phyloP scores from a whole-genome alignment of 2,888 invertebrate species.

The Plemyria rubiginata region DNA sequence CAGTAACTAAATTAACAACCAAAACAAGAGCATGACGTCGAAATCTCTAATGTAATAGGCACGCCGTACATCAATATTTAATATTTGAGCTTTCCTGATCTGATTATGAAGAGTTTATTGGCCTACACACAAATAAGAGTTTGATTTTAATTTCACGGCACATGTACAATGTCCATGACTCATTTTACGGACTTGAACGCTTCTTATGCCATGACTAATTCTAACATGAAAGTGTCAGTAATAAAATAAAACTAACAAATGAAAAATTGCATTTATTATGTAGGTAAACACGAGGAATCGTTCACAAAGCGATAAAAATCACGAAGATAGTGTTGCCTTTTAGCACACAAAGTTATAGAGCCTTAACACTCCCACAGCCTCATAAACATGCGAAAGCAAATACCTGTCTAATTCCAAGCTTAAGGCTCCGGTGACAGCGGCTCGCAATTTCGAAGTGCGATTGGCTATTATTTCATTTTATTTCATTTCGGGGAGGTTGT shows the following conservation, averaged over 20 bases:
- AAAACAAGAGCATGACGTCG: too few species aligned
- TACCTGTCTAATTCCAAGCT: constrained; percentile 60
- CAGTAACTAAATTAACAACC: background rate
- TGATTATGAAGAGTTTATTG: constrained; percentile 16
- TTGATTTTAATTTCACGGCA: constrained; percentile 7
- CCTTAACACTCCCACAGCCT: constrained; percentile 53
- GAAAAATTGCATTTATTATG: constrained; percentile 26
- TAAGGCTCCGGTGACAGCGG: too few species aligned
- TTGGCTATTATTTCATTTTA: too few species aligned
- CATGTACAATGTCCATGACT: constrained; percentile 24
- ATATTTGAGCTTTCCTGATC: background rate
- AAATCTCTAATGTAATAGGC: too few species aligned
- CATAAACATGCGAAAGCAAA: constrained; percentile 56
- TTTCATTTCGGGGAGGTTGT: too few species aligned
- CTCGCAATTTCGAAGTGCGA: too few species aligned
- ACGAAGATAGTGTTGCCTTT: constrained; percentile 37
- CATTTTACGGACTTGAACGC: constrained; percentile 13
- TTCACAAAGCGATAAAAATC: constrained; percentile 38
- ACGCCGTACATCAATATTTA: background rate
- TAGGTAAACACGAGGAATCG: constrained; percentile 24
- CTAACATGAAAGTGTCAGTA: constrained; percentile 25
- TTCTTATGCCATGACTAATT: constrained; percentile 27
- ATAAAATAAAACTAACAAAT: constrained; percentile 35
- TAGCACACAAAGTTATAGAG: constrained; percentile 37
- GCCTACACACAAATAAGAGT: constrained; percentile 9